These are phyloP conservation scores for Acromyrmex charruanus DNA, from an alignment of 1,140 invertebrate species.

Conservation along the genomic window DNA sequence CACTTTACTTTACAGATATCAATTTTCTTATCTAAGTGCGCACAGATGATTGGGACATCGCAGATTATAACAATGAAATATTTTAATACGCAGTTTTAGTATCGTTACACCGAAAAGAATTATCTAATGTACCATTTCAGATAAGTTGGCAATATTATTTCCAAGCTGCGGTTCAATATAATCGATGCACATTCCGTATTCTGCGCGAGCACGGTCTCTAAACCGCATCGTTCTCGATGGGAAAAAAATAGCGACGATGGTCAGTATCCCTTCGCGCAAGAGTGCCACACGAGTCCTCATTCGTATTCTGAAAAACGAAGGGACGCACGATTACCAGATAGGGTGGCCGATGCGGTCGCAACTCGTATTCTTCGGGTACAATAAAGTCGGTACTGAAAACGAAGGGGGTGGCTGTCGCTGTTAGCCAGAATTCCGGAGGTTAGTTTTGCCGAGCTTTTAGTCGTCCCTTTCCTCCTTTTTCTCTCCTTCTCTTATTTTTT, in stretches of 20 bases:
- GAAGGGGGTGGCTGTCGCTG: slow-evolving; percentile 70
- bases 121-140: background rate
- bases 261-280: slow-evolving; percentile 51
- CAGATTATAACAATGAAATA: background rate
- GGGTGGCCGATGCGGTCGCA: slow-evolving; percentile 58
- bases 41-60: no score
- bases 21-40: background rate
- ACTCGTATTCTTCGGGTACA: slow-evolving; percentile 62
- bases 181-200: slow-evolving; percentile 54
- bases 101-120: background rate
- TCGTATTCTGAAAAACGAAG: slow-evolving; percentile 73
- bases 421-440: slow-evolving; percentile 19
- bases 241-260: slow-evolving; percentile 39
- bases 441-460: slow-evolving; percentile 49
- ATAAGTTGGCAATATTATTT: slow-evolving; percentile 36
- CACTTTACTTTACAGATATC: background rate
- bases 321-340: slow-evolving; percentile 76
- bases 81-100: background rate
- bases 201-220: slow-evolving; percentile 7
- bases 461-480: slow-evolving; percentile 65
- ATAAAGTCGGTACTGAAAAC: slow-evolving; percentile 61
- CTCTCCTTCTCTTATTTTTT: slow-evolving; percentile 40
- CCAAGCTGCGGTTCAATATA: slow-evolving; percentile 39
- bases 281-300: slow-evolving; percentile 45
- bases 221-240: slow-evolving; percentile 17